Evolutionary conservation across 2,113 vertebrate species (phyloP), one percentile per base, ranked within the genome.

Genomic region (Gallinago jamesoni): DNA sequence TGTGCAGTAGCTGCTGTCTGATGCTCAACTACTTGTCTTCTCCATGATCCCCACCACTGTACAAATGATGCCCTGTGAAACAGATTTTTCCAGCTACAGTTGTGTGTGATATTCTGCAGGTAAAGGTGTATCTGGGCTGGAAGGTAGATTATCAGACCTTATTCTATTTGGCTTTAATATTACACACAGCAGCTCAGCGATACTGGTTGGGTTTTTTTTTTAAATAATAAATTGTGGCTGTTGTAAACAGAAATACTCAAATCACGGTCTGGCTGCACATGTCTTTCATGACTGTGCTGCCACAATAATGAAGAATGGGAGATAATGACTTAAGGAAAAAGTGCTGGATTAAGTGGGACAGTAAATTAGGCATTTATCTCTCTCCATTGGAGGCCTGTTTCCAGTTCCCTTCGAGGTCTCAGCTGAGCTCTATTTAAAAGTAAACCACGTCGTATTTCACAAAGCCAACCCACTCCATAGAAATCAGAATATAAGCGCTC

Each of bases 291-390:
- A 70, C 89, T 70, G 13, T 48, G 94, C 90, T 96, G 96, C 93
- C 95, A 96, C 94, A 85, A 52, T 97, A 97, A 97, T 95, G 96
- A 97, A 92, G 92, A 92, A 94, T 89, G 78, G 86, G 90, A 86
- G 92, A 97, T 97, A 98, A 98, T 96, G 95, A 96, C 93, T 97
- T 96, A 94, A 96, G 93, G 92, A 96, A 93, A 88, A 96, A 96
- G 93, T 89, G 88, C 92, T 93, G 94, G 92, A 97, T 97, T 97
- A 98, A 97, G 95, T 95, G 93, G 92, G 95, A 97, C 90, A 96
- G 95, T 97, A 97, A 98, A 97, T 97, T 97, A 97, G 94, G 92
- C 96, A 97, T 97, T 97, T 97, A 97, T 97, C 88, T 97, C 94
- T 98, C 94, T 95, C 97, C 93, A 95, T 90, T 97, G 96, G 93